Evolutionary conservation across 2,888 invertebrate species (phyloP), one percentile per base, ranked within the genome.

Genomic region (Pediacus dermestoides): DNA sequence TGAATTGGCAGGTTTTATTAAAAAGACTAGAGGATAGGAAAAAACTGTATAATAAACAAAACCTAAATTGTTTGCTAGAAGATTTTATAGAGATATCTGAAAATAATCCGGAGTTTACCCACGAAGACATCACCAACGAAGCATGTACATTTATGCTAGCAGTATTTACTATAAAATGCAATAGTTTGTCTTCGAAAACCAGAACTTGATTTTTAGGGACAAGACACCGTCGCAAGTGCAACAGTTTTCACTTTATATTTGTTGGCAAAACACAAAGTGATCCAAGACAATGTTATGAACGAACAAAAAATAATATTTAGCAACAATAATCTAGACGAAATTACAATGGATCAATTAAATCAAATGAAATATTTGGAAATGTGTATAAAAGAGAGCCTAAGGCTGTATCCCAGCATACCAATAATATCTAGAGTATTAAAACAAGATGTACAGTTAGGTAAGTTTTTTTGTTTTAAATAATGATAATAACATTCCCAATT

Each of bases 351-450:
- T 25, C 77, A 79, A 46, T 63, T 84, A n/a, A 64, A 76, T 42
- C 72, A 75, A 37, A 77, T 84, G 77, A 73, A 74, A 38, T 84
- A 82, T 53, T 68, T 84, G 44, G 84, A 84, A 48, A 76, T 77
- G 50, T 82, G 81, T 49, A 79, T 85, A 30, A 84, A 84, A 59
- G 84, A 84, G 58, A 73, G 81, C 0, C 55, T 84, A 33, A 66
- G 83, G 30, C 60, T 84, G 6, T 81, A 77, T 48, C 84, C 85
- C 1, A 81, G 81, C 48, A 81, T 84, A 2, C 80, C 78, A 15
- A 74, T 81, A 52, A 75, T 85, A 52, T 75, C 78, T 2, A 74
- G 85, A 39, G 68, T 66, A 30, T 55, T 82, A 23, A 68, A 68
- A 0, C 76, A 79, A 57, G 74, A 77, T 47, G 68, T 80, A 7